A percentile compares a stretch with the other conserved stretches of the same genome.
Conservation (phyloP, 2,888 invertebrate species). For the Anthophora plumipes region DNA sequence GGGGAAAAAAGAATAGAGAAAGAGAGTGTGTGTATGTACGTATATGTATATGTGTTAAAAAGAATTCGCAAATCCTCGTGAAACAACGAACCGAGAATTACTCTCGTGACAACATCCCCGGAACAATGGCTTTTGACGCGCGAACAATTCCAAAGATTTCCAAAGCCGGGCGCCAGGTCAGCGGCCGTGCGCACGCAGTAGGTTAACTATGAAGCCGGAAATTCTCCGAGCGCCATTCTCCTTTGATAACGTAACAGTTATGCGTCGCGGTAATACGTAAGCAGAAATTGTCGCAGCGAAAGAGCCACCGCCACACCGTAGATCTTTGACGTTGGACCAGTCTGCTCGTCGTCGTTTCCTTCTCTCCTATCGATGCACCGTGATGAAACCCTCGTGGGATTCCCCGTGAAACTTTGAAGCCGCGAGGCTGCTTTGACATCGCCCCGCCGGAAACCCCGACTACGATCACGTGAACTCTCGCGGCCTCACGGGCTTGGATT, state of each 20-base stretch:
- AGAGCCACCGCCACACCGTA: background rate
- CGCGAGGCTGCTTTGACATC: constrained; percentile 27
- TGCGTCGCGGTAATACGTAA: constrained; percentile 62
- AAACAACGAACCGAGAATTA: constrained; percentile 40
- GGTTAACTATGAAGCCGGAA: constrained; percentile 72
- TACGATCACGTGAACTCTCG: background rate
- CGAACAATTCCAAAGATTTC: constrained; percentile 72
- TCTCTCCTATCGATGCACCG: background rate
- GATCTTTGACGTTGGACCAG: constrained; percentile 27
- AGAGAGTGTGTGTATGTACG: too few relatives aligned
- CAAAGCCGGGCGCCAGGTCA: constrained; percentile 30
- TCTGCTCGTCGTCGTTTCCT: background rate
- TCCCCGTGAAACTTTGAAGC: constrained; percentile 33
- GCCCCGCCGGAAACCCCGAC: background rate
- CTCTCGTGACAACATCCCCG: constrained; percentile 30
- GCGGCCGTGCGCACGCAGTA: constrained; percentile 60
- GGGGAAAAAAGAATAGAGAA: background rate
- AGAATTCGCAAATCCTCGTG: background rate
- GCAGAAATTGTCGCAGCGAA: constrained; percentile 50
- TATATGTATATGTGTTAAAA: background rate
- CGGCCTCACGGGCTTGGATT: background rate
- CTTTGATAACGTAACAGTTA: constrained; percentile 72
- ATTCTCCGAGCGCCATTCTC: constrained; percentile 69
- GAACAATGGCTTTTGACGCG: constrained; percentile 65
- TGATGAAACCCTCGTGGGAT: constrained; percentile 28